Conservation (phyloP, 2,797 vertebrate species). For the Chelmon rostratus region DNA sequence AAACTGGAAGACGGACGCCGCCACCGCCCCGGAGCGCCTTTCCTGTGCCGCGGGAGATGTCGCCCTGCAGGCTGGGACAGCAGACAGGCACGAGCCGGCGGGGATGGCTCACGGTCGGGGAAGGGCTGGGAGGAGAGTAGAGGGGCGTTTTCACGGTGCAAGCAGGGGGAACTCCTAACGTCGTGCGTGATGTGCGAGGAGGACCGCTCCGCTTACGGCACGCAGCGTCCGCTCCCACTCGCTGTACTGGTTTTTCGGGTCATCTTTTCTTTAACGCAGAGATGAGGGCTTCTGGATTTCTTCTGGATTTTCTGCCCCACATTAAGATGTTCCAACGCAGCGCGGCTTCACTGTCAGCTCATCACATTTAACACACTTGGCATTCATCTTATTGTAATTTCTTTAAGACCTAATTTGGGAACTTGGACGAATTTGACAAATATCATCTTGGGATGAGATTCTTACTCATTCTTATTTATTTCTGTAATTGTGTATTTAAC, state of each 20-base stretch:
- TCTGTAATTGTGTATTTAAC: neutral
- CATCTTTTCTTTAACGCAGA: constrained; percentile 14
- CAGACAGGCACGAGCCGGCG: constrained; percentile 64
- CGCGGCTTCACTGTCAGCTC: neutral
- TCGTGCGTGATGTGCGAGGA: constrained; percentile 73
- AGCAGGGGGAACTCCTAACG: constrained; percentile 79
- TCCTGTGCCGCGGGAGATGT: constrained; percentile 66
- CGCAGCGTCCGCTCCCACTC: constrained; percentile 57
- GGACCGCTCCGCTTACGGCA: constrained; percentile 57
- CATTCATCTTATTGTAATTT: neutral
- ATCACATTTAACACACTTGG: neutral
- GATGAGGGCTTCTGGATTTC: neutral
- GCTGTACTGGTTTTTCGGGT: constrained; percentile 34
- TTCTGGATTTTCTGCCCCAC: neutral
- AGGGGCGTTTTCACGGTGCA: constrained; percentile 82
- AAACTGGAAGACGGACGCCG: constrained; percentile 63
- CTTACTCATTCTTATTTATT: neutral
- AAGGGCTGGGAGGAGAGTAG: constrained; percentile 58
- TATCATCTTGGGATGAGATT: neutral
- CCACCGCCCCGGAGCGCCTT: constrained; percentile 74
- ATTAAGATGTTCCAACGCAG: neutral
- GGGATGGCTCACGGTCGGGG: constrained; percentile 54
- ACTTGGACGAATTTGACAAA: neutral
- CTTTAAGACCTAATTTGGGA: neutral
- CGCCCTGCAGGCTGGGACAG: constrained; percentile 71